A percentile compares a stretch with the other conserved stretches of the same genome.
Evolutionary conservation across 2,113 vertebrate species (phyloP).

Genomic region (Loxodonta africana): DNA sequence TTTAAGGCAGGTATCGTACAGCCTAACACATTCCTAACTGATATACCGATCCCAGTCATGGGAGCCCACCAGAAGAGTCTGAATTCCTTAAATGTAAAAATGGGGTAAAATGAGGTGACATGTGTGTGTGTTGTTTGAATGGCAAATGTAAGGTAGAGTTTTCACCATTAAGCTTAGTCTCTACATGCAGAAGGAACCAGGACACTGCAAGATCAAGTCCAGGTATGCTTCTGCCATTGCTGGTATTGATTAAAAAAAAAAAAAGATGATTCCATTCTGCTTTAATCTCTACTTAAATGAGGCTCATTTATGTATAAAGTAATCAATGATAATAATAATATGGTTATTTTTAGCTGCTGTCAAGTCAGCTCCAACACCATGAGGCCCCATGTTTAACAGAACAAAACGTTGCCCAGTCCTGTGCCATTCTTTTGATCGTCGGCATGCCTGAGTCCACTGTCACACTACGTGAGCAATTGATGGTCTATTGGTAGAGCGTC

Average conservation of each 20-base stretch:
- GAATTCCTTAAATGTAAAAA: not conserved
- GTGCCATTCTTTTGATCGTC: no score
- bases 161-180: not conserved
- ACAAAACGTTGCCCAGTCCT: no score
- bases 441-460: no score
- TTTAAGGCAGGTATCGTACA: not conserved
- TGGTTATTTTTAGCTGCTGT: no score
- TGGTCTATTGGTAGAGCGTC: no score
- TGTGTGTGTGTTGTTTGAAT: not conserved
- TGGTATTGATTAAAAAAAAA: not conserved
- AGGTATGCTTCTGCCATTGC: not conserved
- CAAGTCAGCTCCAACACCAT: no score
- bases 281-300: not conserved
- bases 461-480: no score
- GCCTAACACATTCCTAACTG: not conserved
- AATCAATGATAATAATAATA: not conserved
- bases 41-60: not conserved
- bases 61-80: not conserved
- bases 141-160: not conserved
- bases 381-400: no score
- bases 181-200: not conserved
- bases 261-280: not conserved
- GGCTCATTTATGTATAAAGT: not conserved
- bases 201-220: not conserved
- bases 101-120: no score